Conservation (phyloP, 2,797 vertebrate species). For the Smutsia gigantea region DNA sequence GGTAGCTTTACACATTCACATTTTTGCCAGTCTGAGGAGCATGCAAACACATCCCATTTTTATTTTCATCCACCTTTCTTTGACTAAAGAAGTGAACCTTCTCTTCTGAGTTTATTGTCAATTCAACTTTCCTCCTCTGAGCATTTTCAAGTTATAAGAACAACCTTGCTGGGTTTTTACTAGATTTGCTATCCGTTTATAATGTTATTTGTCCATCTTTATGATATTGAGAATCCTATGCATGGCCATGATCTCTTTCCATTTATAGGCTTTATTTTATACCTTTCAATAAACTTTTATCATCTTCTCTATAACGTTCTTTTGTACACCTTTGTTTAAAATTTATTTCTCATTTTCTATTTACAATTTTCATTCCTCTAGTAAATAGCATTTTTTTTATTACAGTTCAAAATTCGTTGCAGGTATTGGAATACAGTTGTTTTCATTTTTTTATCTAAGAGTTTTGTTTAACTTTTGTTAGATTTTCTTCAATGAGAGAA, state of each 20-base stretch:
- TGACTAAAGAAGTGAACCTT: background rate
- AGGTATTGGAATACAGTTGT: background rate
- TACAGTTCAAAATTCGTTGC: background rate
- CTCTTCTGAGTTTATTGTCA: background rate
- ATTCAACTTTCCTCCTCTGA: background rate
- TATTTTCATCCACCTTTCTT: background rate
- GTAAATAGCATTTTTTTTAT: background rate
- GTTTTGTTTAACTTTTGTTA: background rate
- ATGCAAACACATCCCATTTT: background rate
- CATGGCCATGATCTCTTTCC: background rate
- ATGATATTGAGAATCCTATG: background rate
- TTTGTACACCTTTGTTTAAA: background rate
- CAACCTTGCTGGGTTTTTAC: background rate
- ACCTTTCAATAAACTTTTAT: background rate
- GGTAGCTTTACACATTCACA: background rate
- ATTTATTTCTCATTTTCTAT: background rate
- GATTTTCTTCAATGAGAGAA: background rate
- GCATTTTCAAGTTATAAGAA: background rate
- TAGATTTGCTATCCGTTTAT: background rate
- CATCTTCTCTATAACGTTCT: conserved; percentile 2
- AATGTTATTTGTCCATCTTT: background rate
- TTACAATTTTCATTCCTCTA: background rate
- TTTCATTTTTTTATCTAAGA: background rate
- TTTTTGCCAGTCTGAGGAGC: background rate
- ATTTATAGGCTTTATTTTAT: background rate